Evolutionary conservation across 2,888 invertebrate genomes (phyloP).

Genomic region (Macaria liturata): DNA sequence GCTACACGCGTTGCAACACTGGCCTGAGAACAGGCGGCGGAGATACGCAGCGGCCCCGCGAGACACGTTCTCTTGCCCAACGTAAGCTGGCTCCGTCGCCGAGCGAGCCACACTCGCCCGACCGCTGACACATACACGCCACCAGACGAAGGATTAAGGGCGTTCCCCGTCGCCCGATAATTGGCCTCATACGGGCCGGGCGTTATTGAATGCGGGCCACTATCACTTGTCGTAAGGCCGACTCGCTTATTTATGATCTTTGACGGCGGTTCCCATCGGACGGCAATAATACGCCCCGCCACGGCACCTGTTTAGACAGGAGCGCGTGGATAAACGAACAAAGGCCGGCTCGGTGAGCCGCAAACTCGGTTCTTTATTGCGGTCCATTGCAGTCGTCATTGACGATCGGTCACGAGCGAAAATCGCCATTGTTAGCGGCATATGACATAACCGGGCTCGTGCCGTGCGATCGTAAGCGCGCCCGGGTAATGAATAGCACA

Average conservation of each 20-base stretch:
- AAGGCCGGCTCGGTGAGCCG: constrained; percentile 51
- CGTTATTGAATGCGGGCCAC: constrained; percentile 63
- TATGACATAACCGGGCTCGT: constrained; percentile 62
- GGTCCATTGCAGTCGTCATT: constrained; percentile 63
- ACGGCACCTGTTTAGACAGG: constrained; percentile 58
- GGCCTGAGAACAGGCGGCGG: constrained; percentile 70
- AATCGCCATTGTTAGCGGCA: constrained; percentile 60
- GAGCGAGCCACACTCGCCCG: constrained; percentile 31
- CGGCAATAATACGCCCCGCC: constrained; percentile 51
- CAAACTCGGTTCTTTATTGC: constrained; percentile 61
- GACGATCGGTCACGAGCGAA: constrained; percentile 59
- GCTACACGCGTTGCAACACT: constrained; percentile 73
- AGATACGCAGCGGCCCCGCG: constrained; percentile 74
- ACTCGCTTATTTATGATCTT: constrained; percentile 35
- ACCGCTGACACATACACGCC: constrained; percentile 32
- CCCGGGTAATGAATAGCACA: constrained; percentile 38
- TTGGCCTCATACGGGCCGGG: constrained; percentile 66
- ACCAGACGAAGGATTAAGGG: constrained; percentile 48
- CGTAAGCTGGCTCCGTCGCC: constrained; percentile 42
- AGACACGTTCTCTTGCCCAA: constrained; percentile 80
- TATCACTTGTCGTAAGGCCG: constrained; percentile 43
- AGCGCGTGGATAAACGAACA: constrained; percentile 57
- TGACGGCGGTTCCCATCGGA: constrained; percentile 38
- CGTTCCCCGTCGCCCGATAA: constrained; percentile 56
- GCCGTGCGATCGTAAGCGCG: constrained; percentile 50